Evolutionary conservation across 2,113 vertebrate genomes (phyloP).

Genomic region (Sinocyclocheilus rhinocerous): DNA sequence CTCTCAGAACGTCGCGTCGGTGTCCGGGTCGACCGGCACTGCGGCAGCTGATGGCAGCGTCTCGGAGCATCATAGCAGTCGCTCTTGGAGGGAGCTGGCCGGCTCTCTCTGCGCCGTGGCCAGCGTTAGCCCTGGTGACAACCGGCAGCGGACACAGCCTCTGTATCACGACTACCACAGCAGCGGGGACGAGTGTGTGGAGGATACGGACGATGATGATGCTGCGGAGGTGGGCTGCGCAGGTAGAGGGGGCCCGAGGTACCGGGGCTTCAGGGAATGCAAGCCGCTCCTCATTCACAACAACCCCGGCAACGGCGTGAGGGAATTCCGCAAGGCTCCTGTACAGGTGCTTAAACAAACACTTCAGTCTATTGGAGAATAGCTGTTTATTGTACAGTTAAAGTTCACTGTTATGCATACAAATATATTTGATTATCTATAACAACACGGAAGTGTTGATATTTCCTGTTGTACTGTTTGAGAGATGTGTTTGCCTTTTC

Average conservation of each 20-base stretch:
- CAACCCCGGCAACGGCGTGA: constrained; percentile 63
- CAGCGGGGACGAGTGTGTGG: constrained; percentile 62
- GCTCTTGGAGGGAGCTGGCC: constrained; percentile 82
- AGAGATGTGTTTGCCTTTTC: not conserved
- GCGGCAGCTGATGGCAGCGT: constrained; percentile 49
- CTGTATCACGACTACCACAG: constrained; percentile 72
- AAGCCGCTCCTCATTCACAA: constrained; percentile 87
- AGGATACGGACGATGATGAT: constrained; percentile 74
- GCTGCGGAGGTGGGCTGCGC: constrained; percentile 66
- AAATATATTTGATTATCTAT: not conserved
- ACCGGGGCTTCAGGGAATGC: constrained; percentile 81
- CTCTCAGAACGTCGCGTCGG: constrained; percentile 70
- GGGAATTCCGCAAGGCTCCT: constrained; percentile 66
- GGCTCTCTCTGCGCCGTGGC: constrained; percentile 85
- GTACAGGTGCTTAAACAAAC: constrained; percentile 66
- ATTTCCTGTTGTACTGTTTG: constrained; percentile 37
- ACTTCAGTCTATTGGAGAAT: not conserved
- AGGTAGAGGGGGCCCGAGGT: constrained; percentile 64
- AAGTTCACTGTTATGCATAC: not conserved
- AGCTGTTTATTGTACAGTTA: not conserved
- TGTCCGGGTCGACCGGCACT: not conserved
- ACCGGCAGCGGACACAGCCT: constrained; percentile 66
- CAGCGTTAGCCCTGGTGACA: constrained; percentile 85
- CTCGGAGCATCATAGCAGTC: constrained; percentile 67
- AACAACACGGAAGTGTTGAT: constrained; percentile 50